These are phyloP conservation scores for Morone saxatilis DNA, from an alignment of 2,113 vertebrate species.

Conservation along the genomic window DNA sequence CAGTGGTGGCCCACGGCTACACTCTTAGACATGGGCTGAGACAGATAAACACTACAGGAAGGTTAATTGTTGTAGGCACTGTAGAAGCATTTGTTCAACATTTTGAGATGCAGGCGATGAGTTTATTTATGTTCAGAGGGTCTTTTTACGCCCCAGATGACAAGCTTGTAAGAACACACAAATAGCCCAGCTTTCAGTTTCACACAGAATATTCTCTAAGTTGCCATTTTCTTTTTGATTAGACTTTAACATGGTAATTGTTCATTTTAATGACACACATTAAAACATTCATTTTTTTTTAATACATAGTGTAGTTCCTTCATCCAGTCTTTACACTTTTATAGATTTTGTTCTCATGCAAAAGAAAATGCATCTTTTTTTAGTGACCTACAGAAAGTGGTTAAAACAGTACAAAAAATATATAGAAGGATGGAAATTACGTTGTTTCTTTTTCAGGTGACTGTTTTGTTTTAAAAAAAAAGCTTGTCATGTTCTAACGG, in stretches of 20 bases:
- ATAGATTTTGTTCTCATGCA: background rate
- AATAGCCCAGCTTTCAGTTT: background rate
- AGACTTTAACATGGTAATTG: background rate
- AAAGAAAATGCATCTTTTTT: background rate
- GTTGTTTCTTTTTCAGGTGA: constrained; percentile 39
- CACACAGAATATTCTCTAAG: background rate
- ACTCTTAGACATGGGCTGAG: constrained; percentile 7
- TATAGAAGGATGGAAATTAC: constrained; percentile 34
- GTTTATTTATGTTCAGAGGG: background rate
- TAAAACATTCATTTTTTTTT: background rate
- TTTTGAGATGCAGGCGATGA: background rate
- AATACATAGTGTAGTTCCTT: background rate
- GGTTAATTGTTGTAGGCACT: background rate
- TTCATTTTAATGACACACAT: background rate
- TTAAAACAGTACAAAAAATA: background rate
- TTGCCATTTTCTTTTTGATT: background rate
- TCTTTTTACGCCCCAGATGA: background rate
- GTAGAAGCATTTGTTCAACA: background rate
- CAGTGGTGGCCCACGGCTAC: constrained; percentile 14
- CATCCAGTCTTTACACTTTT: background rate
- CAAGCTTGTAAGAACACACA: too few relatives aligned
- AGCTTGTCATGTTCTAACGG: constrained; percentile 75
- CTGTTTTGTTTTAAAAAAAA: constrained; percentile 50
- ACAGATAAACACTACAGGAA: background rate
- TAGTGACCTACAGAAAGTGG: background rate